Percentiles rank a stretch among this genome's conserved stretches.
These are phyloP conservation scores for Drosophila silvestris DNA, from an alignment of 2,888 invertebrate species.

Conservation along the genomic window DNA sequence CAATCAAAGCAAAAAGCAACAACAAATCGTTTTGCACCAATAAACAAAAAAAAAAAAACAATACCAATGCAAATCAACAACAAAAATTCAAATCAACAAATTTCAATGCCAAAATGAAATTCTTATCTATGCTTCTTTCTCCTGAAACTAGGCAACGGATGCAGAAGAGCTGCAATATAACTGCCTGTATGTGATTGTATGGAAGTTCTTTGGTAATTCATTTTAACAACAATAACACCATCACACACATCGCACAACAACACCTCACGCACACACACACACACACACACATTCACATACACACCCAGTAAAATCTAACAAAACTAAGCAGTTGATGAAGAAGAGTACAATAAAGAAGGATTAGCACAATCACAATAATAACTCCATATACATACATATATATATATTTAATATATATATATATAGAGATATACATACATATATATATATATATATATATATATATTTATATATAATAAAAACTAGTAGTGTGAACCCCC, in stretches of 20 bases:
- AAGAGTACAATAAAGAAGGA: conserved; percentile 21
- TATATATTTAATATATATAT: conserved; percentile 1
- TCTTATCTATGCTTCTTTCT: conserved; percentile 76
- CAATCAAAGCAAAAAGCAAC: conserved; percentile 26
- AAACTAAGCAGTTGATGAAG: conserved; percentile 5
- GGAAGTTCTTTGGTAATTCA: conserved; percentile 89
- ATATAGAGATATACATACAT: not conserved
- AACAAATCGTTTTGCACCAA: conserved; percentile 35
- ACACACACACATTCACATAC: conserved; percentile 27
- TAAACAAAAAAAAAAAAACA: conserved; percentile 32
- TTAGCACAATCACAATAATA: conserved; percentile 31
- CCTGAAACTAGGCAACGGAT: conserved; percentile 81
- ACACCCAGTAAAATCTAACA: conserved; percentile 9
- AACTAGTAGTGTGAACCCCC: conserved; percentile 20
- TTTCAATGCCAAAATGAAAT: conserved; percentile 43
- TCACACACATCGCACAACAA: conserved; percentile 2
- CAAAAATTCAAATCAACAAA: conserved; percentile 38
- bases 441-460: not conserved
- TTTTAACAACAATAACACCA: conserved; percentile 57
- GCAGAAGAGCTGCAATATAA: conserved; percentile 87
- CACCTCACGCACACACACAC: conserved; percentile 12
- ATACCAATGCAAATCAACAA: conserved; percentile 21
- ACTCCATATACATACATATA: conserved; percentile 6
- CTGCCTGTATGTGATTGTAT: conserved; percentile 90
- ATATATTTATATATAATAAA: not conserved